Base-by-base conservation (phyloP, 2,797 vertebrate species). In the Chaetophractus vellerosus region DNA sequence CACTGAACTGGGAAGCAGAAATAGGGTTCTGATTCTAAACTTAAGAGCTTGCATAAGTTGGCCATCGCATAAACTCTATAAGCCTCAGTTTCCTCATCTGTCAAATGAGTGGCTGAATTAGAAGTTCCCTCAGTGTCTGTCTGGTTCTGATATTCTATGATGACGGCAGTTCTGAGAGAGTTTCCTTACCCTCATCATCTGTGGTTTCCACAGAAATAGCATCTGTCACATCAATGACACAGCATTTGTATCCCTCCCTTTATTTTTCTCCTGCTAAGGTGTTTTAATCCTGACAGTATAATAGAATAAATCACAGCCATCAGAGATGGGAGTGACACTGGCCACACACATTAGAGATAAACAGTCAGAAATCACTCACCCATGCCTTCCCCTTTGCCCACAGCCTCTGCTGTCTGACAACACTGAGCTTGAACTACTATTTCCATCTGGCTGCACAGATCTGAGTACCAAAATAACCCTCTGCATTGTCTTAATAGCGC, bases 261-360 rank as follows among this genome's bases (percentile, higher is more conserved):
- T 94, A 92, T 94, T 96, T 96, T 93, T 95, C 93, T 94, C 78
- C 76, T 21, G 93, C 97, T 93, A 97, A 98, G 97, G 96, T 98
- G 97, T 96, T 97, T 96, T 95, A 98, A 97, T 97, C 94, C 96
- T 98, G 97, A 98, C 97, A 97, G 95, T 97, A 92, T 97, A 98
- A 97, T 95, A 97, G 97, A 97, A 98, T 98, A 97, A 97, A 97
- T 97, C 97, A 97, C 96, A 97, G 95, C 93, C 96, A 96, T 96
- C 96, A 97, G 93, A 95, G 83, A 96, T 96, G 96, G 75, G 95
- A 98, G 95, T 97, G 97, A 98, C 97, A 97, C 86, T 91, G 96
- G 97, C 96, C 96, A 97, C 97, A 98, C 97, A 96, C 97, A 94
- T 98, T 98, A 95, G 92, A 96, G 96, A 97, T 87, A 96, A 96